Conservation (phyloP, 2,888 invertebrate species). For the Athrips mouffetella region DNA sequence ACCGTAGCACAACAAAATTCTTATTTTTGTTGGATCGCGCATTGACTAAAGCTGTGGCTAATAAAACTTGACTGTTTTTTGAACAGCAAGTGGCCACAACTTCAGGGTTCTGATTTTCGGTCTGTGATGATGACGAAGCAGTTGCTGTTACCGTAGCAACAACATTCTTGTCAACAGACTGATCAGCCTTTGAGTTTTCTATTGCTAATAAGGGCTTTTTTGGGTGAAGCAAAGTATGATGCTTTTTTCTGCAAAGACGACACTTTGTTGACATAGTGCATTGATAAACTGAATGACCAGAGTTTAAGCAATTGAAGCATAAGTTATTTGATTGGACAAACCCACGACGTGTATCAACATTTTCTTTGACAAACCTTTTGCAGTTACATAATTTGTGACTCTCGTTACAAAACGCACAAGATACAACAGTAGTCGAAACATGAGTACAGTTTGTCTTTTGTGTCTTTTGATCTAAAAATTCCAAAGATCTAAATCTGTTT, state of each 20-base stretch:
- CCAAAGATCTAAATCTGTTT: slow-evolving; percentile 27
- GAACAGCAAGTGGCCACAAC: slow-evolving; percentile 11
- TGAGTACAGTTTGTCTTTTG: neutral
- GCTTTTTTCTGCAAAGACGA: neutral
- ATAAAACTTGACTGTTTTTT: slow-evolving; percentile 3
- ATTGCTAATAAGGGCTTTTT: neutral
- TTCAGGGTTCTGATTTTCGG: neutral
- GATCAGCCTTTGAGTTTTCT: neutral
- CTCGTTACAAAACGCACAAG: slow-evolving; percentile 27
- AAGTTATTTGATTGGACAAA: slow-evolving; percentile 2
- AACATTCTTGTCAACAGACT: neutral
- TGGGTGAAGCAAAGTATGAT: slow-evolving; percentile 8
- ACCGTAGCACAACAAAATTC: slow-evolving; percentile 17
- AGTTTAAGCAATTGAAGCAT: slow-evolving; percentile 6
- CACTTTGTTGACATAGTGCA: neutral
- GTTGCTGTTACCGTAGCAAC: neutral
- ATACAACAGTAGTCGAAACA: slow-evolving; percentile 2
- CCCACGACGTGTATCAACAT: neutral
- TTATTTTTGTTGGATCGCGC: slow-evolving; percentile 19
- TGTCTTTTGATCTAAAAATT: slow-evolving; percentile 25
- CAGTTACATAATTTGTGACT: slow-evolving; percentile 26
- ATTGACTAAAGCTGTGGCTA: slow-evolving; percentile 27
- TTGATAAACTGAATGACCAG: neutral
- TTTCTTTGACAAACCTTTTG: slow-evolving; percentile 24
- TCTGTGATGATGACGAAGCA: too few species aligned